Percentiles rank a stretch among this genome's conserved stretches.
Evolutionary conservation across 2,797 vertebrate species (phyloP).

Genomic region (Prunella strophiata): DNA sequence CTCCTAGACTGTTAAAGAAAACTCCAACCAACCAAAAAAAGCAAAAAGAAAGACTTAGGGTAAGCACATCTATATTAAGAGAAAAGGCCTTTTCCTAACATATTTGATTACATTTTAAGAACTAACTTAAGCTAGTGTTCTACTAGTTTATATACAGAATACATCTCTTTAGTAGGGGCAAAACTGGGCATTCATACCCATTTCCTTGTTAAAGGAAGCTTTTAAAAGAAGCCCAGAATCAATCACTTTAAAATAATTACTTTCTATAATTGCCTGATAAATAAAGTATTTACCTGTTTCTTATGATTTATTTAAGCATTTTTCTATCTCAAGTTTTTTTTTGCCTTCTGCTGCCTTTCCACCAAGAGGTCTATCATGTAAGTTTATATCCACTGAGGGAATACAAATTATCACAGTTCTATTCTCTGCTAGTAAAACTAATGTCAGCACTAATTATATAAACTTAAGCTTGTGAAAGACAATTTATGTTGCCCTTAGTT

Average conservation of each 20-base stretch:
- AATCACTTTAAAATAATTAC: neutral
- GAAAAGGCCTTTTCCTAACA: neutral
- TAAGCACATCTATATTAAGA: neutral
- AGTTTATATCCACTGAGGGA: neutral
- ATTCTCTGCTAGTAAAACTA: neutral
- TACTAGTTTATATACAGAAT: neutral
- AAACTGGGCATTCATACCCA: neutral
- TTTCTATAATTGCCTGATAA: neutral
- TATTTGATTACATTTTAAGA: neutral
- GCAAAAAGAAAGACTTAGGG: neutral
- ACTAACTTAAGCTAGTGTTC: neutral
- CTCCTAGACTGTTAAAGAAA: neutral
- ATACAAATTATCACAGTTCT: neutral
- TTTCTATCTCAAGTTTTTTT: neutral
- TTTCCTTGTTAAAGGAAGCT: neutral
- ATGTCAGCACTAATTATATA: neutral
- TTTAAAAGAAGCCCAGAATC: neutral
- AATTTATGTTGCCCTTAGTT: neutral
- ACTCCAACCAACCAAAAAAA: rapidly evolving
- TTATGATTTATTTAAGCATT: neutral
- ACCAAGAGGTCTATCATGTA: neutral
- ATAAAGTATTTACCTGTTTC: neutral
- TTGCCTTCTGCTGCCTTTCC: neutral
- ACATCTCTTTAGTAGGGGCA: neutral
- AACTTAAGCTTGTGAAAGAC: neutral